Evolutionary conservation across 2,113 vertebrate genomes (phyloP).

Genomic region (Odontesthes bonariensis): DNA sequence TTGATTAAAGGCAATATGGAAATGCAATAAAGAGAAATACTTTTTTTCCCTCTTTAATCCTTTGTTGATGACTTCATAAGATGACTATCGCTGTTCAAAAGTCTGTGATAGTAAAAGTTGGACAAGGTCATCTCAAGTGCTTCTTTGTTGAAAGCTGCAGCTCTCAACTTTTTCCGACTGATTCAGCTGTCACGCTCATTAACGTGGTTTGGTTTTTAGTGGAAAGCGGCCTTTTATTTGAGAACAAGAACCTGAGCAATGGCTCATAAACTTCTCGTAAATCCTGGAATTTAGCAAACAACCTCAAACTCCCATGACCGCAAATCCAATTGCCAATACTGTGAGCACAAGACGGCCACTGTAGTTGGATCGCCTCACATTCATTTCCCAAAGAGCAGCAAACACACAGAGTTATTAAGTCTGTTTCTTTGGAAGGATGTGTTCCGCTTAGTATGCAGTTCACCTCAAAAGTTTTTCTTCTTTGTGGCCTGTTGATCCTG

Average conservation of each 20-base stretch:
- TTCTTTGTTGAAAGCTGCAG: conserved; percentile 20
- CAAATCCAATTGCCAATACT: conserved; percentile 27
- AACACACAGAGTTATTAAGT: neutral
- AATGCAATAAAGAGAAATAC: neutral
- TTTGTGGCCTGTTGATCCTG: conserved; percentile 33
- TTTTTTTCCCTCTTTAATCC: neutral
- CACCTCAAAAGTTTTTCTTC: neutral
- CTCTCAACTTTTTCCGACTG: conserved; percentile 30
- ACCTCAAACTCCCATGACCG: conserved; percentile 20
- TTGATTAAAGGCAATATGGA: neutral
- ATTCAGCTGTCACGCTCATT: conserved; percentile 8
- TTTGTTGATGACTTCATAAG: conserved; percentile 2
- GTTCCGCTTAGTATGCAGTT: neutral
- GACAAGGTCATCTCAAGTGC: conserved; percentile 8
- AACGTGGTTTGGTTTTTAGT: conserved; percentile 14
- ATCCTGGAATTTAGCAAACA: conserved; percentile 50
- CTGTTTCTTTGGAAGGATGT: neutral
- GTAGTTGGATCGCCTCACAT: conserved; percentile 32
- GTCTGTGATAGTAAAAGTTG: neutral
- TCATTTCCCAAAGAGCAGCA: conserved; percentile 1
- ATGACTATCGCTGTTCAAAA: neutral
- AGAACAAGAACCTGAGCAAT: conserved; percentile 32
- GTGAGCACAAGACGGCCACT: conserved; percentile 42
- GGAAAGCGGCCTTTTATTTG: neutral
- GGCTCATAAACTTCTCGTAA: conserved; percentile 39